Evolutionary conservation across 1,140 invertebrate genomes (phyloP), one percentile per base, ranked within the genome.

Genomic region (Cephus cinctus): DNA sequence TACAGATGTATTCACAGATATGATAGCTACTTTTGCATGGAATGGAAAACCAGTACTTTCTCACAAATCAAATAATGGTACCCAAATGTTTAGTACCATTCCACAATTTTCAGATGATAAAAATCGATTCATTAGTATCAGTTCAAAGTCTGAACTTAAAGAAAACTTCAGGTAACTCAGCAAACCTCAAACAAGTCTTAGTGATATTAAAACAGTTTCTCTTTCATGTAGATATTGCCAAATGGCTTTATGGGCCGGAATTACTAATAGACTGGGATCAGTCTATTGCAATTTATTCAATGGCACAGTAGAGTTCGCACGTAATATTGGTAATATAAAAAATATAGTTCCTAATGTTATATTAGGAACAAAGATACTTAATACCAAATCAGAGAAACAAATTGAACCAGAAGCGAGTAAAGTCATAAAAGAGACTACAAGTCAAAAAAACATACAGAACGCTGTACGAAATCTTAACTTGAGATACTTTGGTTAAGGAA

Each of bases 11-110:
- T 86, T 86, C 34, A 84, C 84, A 0, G 72, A 77, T 19, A 76
- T 88, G 42, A 78, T 90, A 15, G 70, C 82, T 0, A 79, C 86
- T 54, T 90, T 90, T 56, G 83, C 82, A 3, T 76, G 78, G 35
- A 74, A 64, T 31, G 75, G 79, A 15, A 69, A 70, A 51, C 53
- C 66, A 3, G 49, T 31, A 1, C 51, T 71, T 6, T 54, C 67
- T 6, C 43, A 62, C 16, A 50, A 64, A 51, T 50, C 31, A 4
- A 40, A 48, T 2, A 22, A 43, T 14, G 31, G 8, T 19, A 19
- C 8, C 21, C 39, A 41, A 43, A 19, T 49, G 5, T n/a, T 35
- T 3, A 19, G 56, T 0, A 19, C 70, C 9, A 62, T 79, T 34
- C 57, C 73, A 23, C 65, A 69, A 39, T 80, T 83, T 38, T 65